A percentile compares a stretch with the other conserved stretches of the same genome.
Conservation (phyloP, 2,888 invertebrate genomes). For the Callinectes sapidus region DNA sequence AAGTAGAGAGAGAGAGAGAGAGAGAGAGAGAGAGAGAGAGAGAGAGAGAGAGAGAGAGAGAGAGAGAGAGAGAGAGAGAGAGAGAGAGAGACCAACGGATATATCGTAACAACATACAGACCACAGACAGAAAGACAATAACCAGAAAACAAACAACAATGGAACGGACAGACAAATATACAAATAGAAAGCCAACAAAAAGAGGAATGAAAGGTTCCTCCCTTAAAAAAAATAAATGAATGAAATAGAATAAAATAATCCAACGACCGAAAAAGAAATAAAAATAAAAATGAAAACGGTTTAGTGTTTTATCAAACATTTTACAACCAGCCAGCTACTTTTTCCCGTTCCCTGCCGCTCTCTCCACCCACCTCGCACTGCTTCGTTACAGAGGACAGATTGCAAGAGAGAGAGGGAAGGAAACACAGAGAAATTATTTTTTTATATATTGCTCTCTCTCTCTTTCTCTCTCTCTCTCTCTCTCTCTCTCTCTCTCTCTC, state of each 20-base stretch:
- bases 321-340: not conserved
- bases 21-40: too few species aligned
- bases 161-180: not conserved
- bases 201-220: not conserved
- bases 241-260: too few species aligned
- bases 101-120: too few species aligned
- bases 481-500: too few species aligned
- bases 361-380: not conserved
- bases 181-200: not conserved
- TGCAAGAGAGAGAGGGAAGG: not conserved
- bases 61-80: not conserved
- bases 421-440: not conserved
- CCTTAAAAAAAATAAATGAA: too few species aligned
- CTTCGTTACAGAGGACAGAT: not conserved
- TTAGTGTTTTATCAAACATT: too few species aligned
- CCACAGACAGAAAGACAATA: too few species aligned
- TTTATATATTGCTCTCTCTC: not conserved
- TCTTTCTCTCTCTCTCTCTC: not conserved
- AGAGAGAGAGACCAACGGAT: not conserved
- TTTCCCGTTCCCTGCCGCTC: not conserved
- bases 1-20: too few species aligned
- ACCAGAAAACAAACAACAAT: too few species aligned
- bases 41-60: not conserved
- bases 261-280: too few species aligned
- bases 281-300: too few species aligned